Percentiles rank a stretch among this genome's conserved stretches.
phyloP scores from a whole-genome alignment of 2,113 vertebrate species.

The Antennarius striatus region DNA sequence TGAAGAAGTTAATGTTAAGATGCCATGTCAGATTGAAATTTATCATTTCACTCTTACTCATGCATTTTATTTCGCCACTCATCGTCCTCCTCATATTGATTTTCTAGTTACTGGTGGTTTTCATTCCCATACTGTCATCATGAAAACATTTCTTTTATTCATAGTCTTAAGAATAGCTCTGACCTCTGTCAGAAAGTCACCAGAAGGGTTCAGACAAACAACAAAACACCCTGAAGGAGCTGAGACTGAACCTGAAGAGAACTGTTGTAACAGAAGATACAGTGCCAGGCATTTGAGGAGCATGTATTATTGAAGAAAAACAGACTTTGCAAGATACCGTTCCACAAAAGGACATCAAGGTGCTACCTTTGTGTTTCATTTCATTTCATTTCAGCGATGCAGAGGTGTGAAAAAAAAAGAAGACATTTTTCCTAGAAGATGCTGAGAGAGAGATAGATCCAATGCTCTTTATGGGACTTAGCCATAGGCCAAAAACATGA shows the following conservation, averaged over 20 bases:
- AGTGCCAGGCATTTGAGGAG: neutral
- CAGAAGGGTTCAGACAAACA: slow-evolving; percentile 12
- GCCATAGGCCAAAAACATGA: no score
- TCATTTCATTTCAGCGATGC: neutral
- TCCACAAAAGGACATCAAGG: no score
- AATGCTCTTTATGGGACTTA: no score
- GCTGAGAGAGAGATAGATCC: no score
- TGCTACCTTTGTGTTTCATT: no score
- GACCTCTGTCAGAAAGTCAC: slow-evolving; percentile 38
- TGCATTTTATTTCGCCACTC: neutral
- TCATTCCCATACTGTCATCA: slow-evolving; percentile 58
- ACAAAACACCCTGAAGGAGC: neutral
- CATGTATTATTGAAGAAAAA: neutral
- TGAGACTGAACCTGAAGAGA: neutral
- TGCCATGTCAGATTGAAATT: no score
- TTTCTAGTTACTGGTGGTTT: slow-evolving; percentile 20
- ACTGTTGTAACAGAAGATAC: neutral
- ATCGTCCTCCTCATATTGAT: slow-evolving; percentile 4
- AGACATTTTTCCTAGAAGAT: no score
- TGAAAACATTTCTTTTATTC: slow-evolving; percentile 38
- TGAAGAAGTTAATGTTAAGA: no score
- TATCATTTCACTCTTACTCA: neutral
- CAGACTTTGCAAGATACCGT: no score
- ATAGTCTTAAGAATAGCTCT: slow-evolving; percentile 24
- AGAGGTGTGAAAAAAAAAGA: neutral